Percentiles rank a stretch among this genome's conserved stretches.
These are phyloP conservation scores for Cephus pulcher DNA, from an alignment of 2,888 invertebrate genomes.

Conservation along the genomic window DNA sequence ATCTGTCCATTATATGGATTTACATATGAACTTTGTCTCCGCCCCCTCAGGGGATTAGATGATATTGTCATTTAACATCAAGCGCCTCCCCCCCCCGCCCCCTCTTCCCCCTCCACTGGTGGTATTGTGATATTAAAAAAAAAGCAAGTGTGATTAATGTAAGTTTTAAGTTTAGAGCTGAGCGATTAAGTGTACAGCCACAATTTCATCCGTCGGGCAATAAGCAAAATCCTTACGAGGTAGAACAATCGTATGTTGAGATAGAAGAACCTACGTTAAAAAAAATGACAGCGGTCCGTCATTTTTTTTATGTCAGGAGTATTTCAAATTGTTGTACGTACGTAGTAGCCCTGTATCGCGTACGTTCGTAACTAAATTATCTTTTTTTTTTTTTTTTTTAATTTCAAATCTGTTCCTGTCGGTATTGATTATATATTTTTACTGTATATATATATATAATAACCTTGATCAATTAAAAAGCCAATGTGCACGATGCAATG, in stretches of 20 bases:
- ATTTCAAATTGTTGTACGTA: background rate
- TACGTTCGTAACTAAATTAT: background rate
- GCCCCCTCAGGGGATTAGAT: slow-evolving; percentile 18
- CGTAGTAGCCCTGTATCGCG: background rate
- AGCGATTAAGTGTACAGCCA: slow-evolving; percentile 22
- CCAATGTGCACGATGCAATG: background rate
- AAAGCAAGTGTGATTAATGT: slow-evolving; percentile 46
- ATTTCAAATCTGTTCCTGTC: background rate
- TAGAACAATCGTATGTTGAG: background rate
- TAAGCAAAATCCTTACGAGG: background rate
- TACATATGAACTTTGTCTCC: slow-evolving; percentile 23
- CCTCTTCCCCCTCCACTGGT: slow-evolving; percentile 41
- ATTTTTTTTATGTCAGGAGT: background rate
- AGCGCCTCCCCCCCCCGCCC: slow-evolving; percentile 6
- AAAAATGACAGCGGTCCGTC: background rate
- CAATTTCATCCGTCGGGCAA: slow-evolving; percentile 3
- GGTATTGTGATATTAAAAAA: slow-evolving; percentile 58
- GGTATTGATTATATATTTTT: background rate
- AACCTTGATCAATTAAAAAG: background rate
- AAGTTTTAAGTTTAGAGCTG: slow-evolving; percentile 38
- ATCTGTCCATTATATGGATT: background rate
- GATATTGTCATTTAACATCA: background rate
- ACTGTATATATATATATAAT: background rate
- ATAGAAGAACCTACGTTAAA: background rate
- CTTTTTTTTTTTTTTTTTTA: too few relatives aligned